Conservation (phyloP, 2,888 invertebrate species). For the Carterocephalus palaemon region DNA sequence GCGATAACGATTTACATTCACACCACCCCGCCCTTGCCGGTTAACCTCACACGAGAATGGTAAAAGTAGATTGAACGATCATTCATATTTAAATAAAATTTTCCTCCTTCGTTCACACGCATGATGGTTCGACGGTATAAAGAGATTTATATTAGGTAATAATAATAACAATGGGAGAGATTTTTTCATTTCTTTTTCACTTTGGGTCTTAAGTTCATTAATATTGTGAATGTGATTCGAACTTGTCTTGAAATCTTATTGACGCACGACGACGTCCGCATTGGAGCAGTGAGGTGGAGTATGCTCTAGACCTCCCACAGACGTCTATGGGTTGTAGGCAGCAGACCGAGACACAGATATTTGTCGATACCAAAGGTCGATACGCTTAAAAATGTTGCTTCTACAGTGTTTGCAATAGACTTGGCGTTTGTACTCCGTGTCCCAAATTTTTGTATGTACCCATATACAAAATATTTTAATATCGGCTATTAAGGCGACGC, state of each 20-base stretch:
- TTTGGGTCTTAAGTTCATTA: too few relatives aligned
- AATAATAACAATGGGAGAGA: constrained; percentile 1
- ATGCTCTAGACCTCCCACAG: too few relatives aligned
- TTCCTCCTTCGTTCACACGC: constrained; percentile 6
- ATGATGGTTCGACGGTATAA: constrained; percentile 10
- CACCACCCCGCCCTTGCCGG: constrained; percentile 21
- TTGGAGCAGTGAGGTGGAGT: too few relatives aligned
- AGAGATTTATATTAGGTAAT: constrained; percentile 9
- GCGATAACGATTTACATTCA: constrained; percentile 30
- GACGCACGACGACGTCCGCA: too few relatives aligned
- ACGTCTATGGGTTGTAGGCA: too few relatives aligned
- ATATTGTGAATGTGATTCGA: too few relatives aligned
- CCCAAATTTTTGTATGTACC: too few relatives aligned
- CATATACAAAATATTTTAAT: constrained; percentile 16
- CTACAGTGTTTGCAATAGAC: background rate
- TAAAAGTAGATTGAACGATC: constrained; percentile 29
- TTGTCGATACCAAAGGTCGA: too few relatives aligned
- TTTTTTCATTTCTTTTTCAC: background rate
- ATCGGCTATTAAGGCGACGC: constrained; percentile 27
- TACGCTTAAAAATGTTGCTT: constrained; percentile 2
- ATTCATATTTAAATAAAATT: constrained; percentile 27
- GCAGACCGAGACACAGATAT: too few relatives aligned
- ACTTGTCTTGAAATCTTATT: too few relatives aligned
- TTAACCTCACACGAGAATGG: constrained; percentile 23
- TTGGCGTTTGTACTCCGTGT: too few relatives aligned